Base-by-base conservation (phyloP, 2,797 vertebrate genomes). In the Triplophysa bombifrons region DNA sequence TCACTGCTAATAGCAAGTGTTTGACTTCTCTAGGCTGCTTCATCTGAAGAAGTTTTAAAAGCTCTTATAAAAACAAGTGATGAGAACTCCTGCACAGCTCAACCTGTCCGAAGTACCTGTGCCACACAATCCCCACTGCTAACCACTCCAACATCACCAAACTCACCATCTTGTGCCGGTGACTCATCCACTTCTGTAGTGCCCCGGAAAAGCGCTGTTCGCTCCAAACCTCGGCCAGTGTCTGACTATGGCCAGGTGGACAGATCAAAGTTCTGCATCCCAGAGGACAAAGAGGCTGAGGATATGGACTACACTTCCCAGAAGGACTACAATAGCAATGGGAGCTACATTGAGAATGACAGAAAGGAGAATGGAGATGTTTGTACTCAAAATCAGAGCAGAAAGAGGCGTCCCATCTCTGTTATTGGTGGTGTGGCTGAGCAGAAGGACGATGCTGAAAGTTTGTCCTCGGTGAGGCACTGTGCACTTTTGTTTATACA, bases 211-310 rank as follows among this genome's bases (percentile, higher is more conserved):
- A 88, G 94, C 91, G 80, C 89, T 61, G 91, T 88, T 27, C 93
- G 92, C 78, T 85, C 92, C 0, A 91, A 93, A 70, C 96, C 96
- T 34, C 94, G 96, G 56, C 98, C 98, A 0, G 92, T 97, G 74
- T 99, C 98, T 1, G 96, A 98, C 90, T 98, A 97, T 1, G 95
- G 95, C 27, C 97, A 97, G 83, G 89, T 95, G 80, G 75, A 87
- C 0, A 87, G 92, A 86, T 93, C 95, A 85, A 97, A 95, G 84
- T 91, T 93, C 80, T 94, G 93, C 9, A 96, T 98, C 86, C 96
- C 96, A 0, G 96, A 99, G 82, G 90, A 89, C 0, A 79, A 93
- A 34, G 94, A 89, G 76, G 87, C 53, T 75, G 93, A 88, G 83
- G 90, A 86, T 82, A 87, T 84, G 87, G 84, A 89, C 84, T 64